Evolutionary conservation across 2,888 invertebrate genomes (phyloP), one percentile per base, ranked within the genome.

Genomic region (Brachyptera putata): DNA sequence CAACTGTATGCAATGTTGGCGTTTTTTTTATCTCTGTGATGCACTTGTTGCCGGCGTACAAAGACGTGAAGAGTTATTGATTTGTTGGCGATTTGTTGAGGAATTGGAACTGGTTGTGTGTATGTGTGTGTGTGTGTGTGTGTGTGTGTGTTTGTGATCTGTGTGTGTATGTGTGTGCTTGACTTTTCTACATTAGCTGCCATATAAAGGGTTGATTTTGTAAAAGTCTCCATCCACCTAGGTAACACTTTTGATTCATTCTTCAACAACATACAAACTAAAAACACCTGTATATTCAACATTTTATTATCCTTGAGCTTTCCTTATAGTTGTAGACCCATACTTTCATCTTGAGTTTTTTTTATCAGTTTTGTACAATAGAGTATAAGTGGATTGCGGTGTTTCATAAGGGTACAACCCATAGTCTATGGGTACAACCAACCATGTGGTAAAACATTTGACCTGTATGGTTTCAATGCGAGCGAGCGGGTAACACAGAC

Each of bases 121-220:
- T n/a, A n/a, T n/a, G n/a, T n/a, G n/a, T n/a, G n/a, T n/a, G n/a
- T n/a, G n/a, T n/a, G n/a, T n/a, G n/a, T n/a, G n/a, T n/a, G n/a
- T 50, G 16, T 30, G 16, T 50, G 26, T 24, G 3, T 50, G n/a
- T 5, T 25, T 16, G 49, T 16, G 25, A n/a, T n/a, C n/a, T n/a
- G 16, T 50, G 16, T 30, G 16, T 50, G 26, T 24, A 3, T 50
- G n/a, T 5, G 25, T 16, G 49, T 16, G 25, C 30, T 24, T 16
- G n/a, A n/a, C n/a, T n/a, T n/a, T n/a, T n/a, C n/a, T n/a, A n/a
- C n/a, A n/a, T n/a, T n/a, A 53, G 18, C 53, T 16, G 34, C 53
- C 53, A 36, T 53, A 53, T 53, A 53, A 46, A 46, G 53, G 53
- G 53, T 53, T 53, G 53, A 36, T 30, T 53, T 34, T 34, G 5